Evolutionary conservation across 2,888 invertebrate species (phyloP).

Genomic region (Siphlonurus alternatus): DNA sequence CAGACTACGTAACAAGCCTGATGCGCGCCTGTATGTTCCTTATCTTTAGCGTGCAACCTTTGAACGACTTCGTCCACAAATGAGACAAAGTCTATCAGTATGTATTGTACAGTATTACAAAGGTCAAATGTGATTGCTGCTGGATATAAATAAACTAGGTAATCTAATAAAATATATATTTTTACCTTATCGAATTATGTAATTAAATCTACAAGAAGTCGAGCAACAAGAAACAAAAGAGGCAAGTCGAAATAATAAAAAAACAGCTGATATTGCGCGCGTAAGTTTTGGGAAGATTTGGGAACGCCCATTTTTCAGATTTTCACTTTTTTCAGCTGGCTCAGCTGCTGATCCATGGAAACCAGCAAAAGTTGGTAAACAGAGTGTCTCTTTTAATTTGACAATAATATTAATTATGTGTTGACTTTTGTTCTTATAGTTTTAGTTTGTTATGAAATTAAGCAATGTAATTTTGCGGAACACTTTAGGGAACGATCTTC

Average conservation of each 20-base stretch:
- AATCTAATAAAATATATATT: background rate
- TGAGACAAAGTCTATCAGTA: no score
- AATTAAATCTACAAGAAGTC: no score
- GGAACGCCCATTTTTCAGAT: background rate
- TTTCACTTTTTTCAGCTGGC: background rate
- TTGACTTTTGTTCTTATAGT: no score
- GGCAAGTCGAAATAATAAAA: no score
- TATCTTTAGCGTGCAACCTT: background rate
- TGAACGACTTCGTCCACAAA: no score
- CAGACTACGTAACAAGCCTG: background rate
- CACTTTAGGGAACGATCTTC: constrained; percentile 13
- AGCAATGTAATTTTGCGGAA: background rate
- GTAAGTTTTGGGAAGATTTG: background rate
- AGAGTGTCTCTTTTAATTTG: no score
- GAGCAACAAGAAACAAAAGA: no score
- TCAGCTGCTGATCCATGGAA: background rate
- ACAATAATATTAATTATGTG: no score
- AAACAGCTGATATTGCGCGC: background rate
- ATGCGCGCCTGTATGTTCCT: background rate
- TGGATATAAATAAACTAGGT: background rate
- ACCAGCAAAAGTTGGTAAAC: background rate
- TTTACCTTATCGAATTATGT: no score
- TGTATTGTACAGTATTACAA: no score
- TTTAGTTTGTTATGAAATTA: background rate
- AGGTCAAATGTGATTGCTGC: background rate